These are phyloP conservation scores for Podargus strigoides DNA, from an alignment of 2,797 vertebrate species.

Conservation along the genomic window DNA sequence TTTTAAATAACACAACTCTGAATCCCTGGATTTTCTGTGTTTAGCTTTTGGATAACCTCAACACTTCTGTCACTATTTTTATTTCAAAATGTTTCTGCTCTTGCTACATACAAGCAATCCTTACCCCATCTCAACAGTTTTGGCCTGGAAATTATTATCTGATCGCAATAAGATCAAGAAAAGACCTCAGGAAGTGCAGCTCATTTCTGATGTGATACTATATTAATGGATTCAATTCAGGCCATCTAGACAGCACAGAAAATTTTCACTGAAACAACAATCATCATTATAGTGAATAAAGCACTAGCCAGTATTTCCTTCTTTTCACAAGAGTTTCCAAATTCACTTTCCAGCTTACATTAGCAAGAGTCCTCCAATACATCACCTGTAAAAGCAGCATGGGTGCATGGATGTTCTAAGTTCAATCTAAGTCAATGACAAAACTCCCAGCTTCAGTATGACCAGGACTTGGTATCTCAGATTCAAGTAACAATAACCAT, in stretches of 20 bases:
- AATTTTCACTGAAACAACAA: background rate
- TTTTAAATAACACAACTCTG: background rate
- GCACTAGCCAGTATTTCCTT: background rate
- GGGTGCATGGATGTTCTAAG: background rate
- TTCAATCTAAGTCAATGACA: background rate
- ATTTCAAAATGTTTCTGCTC: background rate
- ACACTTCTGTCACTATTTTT: background rate
- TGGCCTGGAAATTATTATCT: background rate
- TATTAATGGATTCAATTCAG: background rate
- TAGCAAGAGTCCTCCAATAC: background rate
- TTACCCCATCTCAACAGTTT: background rate
- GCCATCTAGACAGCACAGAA: background rate
- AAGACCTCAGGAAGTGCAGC: background rate
- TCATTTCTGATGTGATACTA: background rate
- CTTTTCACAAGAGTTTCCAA: background rate
- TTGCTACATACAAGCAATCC: background rate
- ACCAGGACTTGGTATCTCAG: background rate
- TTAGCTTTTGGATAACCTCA: background rate
- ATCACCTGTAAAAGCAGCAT: background rate
- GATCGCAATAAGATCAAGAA: background rate
- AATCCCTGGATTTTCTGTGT: background rate
- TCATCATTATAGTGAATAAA: background rate
- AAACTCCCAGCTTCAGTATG: background rate
- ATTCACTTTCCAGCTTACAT: background rate
- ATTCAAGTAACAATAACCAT: background rate